These are phyloP conservation scores for Margaritifera margaritifera DNA, from an alignment of 2,888 invertebrate species.

Conservation along the genomic window DNA sequence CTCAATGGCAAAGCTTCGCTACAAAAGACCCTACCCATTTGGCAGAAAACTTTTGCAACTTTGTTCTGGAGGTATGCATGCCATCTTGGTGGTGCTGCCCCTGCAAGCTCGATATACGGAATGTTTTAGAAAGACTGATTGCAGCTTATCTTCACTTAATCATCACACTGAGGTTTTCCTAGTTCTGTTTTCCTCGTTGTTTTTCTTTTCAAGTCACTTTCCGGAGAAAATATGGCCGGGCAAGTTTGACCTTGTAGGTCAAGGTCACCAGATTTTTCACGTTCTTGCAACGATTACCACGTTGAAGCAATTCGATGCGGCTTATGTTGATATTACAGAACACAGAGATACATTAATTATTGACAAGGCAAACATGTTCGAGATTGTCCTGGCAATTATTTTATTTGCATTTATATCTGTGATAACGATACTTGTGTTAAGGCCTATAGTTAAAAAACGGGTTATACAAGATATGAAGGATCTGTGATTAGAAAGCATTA, in stretches of 20 bases:
- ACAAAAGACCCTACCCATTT: conserved; percentile 43
- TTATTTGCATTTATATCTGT: conserved; percentile 5
- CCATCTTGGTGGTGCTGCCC: conserved; percentile 28
- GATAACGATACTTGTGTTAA: not conserved
- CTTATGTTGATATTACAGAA: conserved; percentile 19
- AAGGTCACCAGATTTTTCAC: conserved; percentile 62
- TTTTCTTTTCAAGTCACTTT: conserved; percentile 52
- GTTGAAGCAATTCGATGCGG: conserved; percentile 29
- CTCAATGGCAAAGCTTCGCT: conserved; percentile 45
- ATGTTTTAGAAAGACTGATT: conserved; percentile 30
- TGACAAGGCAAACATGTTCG: not conserved
- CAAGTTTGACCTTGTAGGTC: conserved; percentile 48
- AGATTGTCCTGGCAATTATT: conserved; percentile 3
- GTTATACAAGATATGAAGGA: not conserved
- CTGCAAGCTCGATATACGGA: conserved; percentile 31
- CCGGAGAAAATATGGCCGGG: conserved; percentile 50
- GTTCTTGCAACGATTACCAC: conserved; percentile 25
- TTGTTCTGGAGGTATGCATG: conserved; percentile 32
- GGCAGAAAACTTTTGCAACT: conserved; percentile 47
- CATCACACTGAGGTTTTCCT: conserved; percentile 42
- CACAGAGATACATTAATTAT: not conserved
- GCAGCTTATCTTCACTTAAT: conserved; percentile 34
- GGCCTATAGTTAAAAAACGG: conserved; percentile 2
- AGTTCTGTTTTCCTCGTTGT: conserved; percentile 34
- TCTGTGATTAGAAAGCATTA: too few species aligned